These are phyloP conservation scores for Latrodectus geometricus DNA, from an alignment of 1,140 invertebrate genomes.

Conservation along the genomic window DNA sequence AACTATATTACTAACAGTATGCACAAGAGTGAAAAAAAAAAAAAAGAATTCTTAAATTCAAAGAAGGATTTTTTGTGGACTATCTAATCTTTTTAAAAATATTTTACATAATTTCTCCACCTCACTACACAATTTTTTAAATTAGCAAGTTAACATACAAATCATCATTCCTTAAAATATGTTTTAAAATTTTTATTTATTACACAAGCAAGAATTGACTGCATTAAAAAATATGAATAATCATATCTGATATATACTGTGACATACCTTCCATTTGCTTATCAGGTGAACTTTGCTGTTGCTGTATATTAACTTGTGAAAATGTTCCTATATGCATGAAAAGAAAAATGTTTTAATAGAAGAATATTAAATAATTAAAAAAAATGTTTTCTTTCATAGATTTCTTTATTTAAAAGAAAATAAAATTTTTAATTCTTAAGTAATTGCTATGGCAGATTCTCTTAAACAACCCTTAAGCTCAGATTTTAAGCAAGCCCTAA, in stretches of 20 bases:
- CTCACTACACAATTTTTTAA: no score
- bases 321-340: conserved; percentile 66
- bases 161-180: neutral
- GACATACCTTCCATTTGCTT: conserved; percentile 70
- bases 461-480: no score
- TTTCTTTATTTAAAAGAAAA: neutral
- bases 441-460: conserved; percentile 61
- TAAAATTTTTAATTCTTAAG: no score
- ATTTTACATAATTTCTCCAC: no score
- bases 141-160: neutral
- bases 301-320: conserved; percentile 64
- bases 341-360: neutral
- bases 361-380: neutral
- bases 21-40: no score
- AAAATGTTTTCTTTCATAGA: neutral
- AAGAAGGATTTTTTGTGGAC: no score
- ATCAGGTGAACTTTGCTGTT: conserved; percentile 65
- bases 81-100: no score
- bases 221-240: conserved; percentile 1
- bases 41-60: no score
- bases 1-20: no score
- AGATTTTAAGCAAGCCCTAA: no score
- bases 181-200: neutral
- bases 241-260: neutral
- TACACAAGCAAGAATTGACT: neutral